Conservation (phyloP, 1,140 invertebrate species). For the Phthorimaea operculella region DNA sequence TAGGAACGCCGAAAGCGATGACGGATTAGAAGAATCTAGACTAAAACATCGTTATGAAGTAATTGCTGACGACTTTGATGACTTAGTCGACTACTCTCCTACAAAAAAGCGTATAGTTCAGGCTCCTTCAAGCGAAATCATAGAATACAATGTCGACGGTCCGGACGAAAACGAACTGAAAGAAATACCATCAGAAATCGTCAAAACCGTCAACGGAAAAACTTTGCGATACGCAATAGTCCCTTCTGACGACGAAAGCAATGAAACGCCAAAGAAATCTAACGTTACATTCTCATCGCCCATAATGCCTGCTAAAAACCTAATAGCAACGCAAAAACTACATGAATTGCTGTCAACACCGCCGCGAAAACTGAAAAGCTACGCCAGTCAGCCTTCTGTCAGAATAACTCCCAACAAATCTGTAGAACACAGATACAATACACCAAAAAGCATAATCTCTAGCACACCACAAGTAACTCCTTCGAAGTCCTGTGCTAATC, state of each 20-base stretch:
- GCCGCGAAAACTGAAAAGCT: conserved; percentile 71
- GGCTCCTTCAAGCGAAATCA: conserved; percentile 61
- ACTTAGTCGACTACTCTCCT: conserved; percentile 68
- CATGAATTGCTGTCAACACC: conserved; percentile 80
- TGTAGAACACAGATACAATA: conserved; percentile 42
- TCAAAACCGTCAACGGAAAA: conserved; percentile 71
- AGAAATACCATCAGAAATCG: conserved; percentile 69
- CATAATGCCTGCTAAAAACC: conserved; percentile 68
- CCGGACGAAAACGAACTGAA: conserved; percentile 69
- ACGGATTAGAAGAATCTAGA: conserved; percentile 43
- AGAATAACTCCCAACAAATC: conserved; percentile 52
- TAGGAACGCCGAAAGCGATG: conserved; percentile 39
- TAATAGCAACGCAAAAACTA: conserved; percentile 77
- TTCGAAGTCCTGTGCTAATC: conserved; percentile 59
- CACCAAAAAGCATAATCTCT: conserved; percentile 57
- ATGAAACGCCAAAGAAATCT: conserved; percentile 46
- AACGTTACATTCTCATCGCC: conserved; percentile 53
- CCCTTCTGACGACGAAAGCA: conserved; percentile 61
- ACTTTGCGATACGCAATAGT: conserved; percentile 72
- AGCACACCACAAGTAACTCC: conserved; percentile 59
- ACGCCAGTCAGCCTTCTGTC: conserved; percentile 62
- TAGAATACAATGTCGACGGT: conserved; percentile 70
- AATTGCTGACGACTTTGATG: conserved; percentile 67
- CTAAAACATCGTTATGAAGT: conserved; percentile 64
- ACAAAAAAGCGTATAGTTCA: conserved; percentile 69